These are phyloP conservation scores for Notiomystis cincta DNA, from an alignment of 2,113 vertebrate genomes.

Conservation along the genomic window DNA sequence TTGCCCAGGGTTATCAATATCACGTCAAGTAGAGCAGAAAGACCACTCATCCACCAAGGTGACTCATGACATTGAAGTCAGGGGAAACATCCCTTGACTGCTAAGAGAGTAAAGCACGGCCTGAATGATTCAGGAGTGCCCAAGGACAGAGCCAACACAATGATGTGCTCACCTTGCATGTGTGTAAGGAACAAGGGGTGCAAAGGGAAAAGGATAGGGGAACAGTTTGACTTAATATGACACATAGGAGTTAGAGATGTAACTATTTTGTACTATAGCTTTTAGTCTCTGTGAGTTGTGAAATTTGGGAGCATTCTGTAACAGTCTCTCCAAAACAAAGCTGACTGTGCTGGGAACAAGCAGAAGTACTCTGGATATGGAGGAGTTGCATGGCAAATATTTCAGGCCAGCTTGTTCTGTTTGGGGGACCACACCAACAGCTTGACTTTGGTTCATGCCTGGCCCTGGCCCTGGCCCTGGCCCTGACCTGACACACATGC, in stretches of 20 bases:
- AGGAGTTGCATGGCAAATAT: background rate
- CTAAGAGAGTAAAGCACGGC: background rate
- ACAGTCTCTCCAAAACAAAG: background rate
- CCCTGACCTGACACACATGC: background rate
- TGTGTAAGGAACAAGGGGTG: background rate
- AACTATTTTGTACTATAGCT: background rate
- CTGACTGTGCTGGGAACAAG: background rate
- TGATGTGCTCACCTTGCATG: background rate
- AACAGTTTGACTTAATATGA: background rate
- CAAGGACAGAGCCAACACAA: background rate
- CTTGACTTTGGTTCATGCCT: background rate
- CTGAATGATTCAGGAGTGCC: constrained; percentile 57
- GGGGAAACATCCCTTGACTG: constrained; percentile 25
- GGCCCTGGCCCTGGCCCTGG: background rate
- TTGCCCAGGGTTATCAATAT: background rate
- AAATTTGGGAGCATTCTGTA: background rate
- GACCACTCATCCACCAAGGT: background rate
- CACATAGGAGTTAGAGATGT: background rate
- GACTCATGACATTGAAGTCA: background rate
- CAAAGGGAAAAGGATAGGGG: background rate
- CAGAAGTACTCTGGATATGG: background rate
- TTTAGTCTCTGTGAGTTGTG: background rate
- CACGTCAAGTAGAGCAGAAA: background rate
- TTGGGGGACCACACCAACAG: background rate
- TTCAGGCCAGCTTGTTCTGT: background rate